These are phyloP conservation scores for Brachymystax lenok DNA, from an alignment of 2,797 vertebrate genomes.

Conservation along the genomic window DNA sequence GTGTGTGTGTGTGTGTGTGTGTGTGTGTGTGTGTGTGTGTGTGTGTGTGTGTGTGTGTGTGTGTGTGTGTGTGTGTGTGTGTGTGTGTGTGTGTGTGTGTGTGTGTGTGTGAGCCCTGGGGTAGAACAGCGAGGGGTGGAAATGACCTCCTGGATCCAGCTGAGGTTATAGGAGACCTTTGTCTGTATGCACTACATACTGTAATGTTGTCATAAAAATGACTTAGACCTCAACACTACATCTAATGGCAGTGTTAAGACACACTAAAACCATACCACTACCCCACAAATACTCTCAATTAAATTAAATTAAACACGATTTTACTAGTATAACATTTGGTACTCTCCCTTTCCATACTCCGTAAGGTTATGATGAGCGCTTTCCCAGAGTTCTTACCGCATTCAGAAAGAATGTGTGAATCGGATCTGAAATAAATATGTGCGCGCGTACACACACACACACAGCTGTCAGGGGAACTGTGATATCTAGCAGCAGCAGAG, in stretches of 20 bases:
- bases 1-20: slow-evolving; percentile 13
- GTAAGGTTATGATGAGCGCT: slow-evolving; percentile 48
- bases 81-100: slow-evolving; percentile 5
- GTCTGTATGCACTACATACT: slow-evolving; percentile 16
- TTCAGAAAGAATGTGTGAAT: slow-evolving; percentile 61
- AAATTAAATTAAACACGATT: not conserved
- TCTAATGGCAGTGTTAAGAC: not conserved
- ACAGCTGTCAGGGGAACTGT: slow-evolving; percentile 36
- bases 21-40: slow-evolving; percentile 16
- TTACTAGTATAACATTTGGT: not conserved
- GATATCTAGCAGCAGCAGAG: not conserved
- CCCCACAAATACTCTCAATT: slow-evolving; percentile 35
- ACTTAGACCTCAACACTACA: not conserved
- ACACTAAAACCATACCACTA: not conserved
- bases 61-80: slow-evolving; percentile 3
- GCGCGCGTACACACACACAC: slow-evolving; percentile 30
- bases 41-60: slow-evolving; percentile 11
- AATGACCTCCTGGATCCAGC: slow-evolving; percentile 51
- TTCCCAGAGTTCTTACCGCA: slow-evolving; percentile 56
- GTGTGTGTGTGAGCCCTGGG: slow-evolving; percentile 19
- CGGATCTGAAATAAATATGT: slow-evolving; percentile 31
- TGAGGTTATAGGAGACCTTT: slow-evolving; percentile 17
- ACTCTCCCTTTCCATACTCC: slow-evolving; percentile 40
- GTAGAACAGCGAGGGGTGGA: slow-evolving; percentile 47
- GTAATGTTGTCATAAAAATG: not conserved